Base-by-base conservation (phyloP, 2,888 invertebrate genomes). In the Ochropleura plecta region DNA sequence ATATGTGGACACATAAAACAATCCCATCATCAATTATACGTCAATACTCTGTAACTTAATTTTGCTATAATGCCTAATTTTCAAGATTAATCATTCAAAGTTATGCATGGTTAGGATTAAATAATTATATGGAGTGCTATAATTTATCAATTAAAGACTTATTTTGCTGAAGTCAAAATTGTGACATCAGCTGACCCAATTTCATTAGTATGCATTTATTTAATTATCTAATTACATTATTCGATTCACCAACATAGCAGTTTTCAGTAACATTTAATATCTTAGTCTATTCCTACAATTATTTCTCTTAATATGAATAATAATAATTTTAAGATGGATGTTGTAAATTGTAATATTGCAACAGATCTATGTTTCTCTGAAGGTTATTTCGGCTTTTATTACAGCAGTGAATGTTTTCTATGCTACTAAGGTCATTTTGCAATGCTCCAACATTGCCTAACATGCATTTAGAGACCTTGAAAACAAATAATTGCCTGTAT, bases 351-450 rank as follows among this genome's bases (percentile, higher is more conserved):
- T 40, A 78, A 73, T 44, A 48, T 80, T 80, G 73, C 48, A 74
- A 62, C n/a, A 59, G n/a, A 60, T 65, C 60, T 53, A 20, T 20
- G 16, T 55, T 40, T 9, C 5, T n/a, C 8, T 70, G 70, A 78
- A 80, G 78, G 79, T 78, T 70, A 64, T 64, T 64, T 40, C 3
- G 40, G 18, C 59, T n/a, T 53, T 40, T 51, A 60, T 60, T 40
- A 62, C 59, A 30, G 20, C 16, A 59, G 67, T 70, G 59, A 80
- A 83, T 67, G 79, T 80, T 82, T 76, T 78, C 83, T 82, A 59
- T 59, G 12, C 57, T 16, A 68, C 59, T 46, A 69, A 83, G 79
- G 83, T 60, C 83, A 83, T 63, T 78, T 78, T 78, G 67, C 40
- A 78, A 60, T 67, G 20, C 30, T 9, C 4, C 42, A 59, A 64